Conservation (phyloP, 2,113 vertebrate species). For the Leucosticte australis region DNA sequence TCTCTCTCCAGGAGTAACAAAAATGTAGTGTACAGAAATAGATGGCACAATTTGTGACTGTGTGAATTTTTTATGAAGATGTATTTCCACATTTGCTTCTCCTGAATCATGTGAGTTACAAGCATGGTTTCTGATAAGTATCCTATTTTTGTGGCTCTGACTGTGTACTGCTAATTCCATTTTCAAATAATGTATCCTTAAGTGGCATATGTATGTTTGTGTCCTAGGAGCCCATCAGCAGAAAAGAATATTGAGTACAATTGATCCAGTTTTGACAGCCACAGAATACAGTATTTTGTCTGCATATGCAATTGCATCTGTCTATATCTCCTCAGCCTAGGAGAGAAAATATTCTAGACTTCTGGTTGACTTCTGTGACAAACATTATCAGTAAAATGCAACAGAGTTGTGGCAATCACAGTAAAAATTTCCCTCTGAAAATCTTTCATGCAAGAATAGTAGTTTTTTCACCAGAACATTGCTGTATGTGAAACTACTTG, state of each 20-base stretch:
- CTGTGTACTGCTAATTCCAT: not conserved
- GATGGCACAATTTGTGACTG: constrained; percentile 50
- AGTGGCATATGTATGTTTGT: not conserved
- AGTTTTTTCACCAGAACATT: not conserved
- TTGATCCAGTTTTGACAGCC: not conserved
- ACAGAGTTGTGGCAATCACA: not conserved
- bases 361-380: not conserved
- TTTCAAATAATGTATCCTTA: constrained; percentile 16
- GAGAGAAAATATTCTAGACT: not conserved
- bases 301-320: not conserved
- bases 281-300: not conserved
- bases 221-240: not conserved
- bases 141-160: constrained; percentile 27
- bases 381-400: not conserved
- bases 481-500: not conserved
- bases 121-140: constrained; percentile 13
- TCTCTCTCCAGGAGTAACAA: constrained; percentile 24
- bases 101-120: constrained; percentile 36
- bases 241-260: not conserved
- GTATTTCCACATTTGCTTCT: constrained; percentile 43
- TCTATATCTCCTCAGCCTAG: not conserved
- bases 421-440: not conserved
- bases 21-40: constrained; percentile 30
- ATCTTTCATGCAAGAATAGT: not conserved
- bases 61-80: constrained; percentile 65